These are phyloP conservation scores for Muntiacus reevesi DNA, from an alignment of 2,113 vertebrate species.

Conservation along the genomic window DNA sequence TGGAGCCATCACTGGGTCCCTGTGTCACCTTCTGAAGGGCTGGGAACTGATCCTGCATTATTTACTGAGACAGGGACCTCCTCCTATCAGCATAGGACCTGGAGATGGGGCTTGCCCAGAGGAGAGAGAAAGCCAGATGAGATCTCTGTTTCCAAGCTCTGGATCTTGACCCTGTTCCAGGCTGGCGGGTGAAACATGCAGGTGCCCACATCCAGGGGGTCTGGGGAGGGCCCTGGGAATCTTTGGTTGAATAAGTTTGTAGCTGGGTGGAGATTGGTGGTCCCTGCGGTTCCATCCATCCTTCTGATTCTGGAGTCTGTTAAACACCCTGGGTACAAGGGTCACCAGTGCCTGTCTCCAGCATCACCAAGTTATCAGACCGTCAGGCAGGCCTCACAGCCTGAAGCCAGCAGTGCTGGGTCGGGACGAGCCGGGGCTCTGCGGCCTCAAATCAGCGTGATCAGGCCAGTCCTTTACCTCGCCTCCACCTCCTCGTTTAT, in stretches of 20 bases:
- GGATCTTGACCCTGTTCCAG: background rate
- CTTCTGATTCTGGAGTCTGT: background rate
- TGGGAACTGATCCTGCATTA: too few relatives aligned
- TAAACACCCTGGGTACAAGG: background rate
- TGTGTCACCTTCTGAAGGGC: background rate
- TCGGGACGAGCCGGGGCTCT: accelerated
- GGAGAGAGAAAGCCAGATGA: background rate
- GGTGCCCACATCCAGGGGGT: accelerated
- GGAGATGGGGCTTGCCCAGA: background rate
- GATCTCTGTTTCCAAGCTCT: background rate
- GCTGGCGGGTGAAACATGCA: accelerated
- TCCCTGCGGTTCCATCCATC: background rate
- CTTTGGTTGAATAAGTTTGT: background rate
- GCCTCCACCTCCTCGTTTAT: background rate
- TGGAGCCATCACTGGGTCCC: accelerated
- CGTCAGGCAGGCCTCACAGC: background rate
- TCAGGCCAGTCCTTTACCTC: background rate
- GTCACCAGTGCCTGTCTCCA: background rate
- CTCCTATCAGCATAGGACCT: background rate
- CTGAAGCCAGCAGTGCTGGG: background rate
- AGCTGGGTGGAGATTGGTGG: too few relatives aligned
- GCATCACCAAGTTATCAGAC: background rate
- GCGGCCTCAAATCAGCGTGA: background rate
- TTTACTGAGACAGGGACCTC: background rate
- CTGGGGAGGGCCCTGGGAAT: background rate